phyloP scores from a whole-genome alignment of 1,140 invertebrate species.

The Propsilocerus akamusi region DNA sequence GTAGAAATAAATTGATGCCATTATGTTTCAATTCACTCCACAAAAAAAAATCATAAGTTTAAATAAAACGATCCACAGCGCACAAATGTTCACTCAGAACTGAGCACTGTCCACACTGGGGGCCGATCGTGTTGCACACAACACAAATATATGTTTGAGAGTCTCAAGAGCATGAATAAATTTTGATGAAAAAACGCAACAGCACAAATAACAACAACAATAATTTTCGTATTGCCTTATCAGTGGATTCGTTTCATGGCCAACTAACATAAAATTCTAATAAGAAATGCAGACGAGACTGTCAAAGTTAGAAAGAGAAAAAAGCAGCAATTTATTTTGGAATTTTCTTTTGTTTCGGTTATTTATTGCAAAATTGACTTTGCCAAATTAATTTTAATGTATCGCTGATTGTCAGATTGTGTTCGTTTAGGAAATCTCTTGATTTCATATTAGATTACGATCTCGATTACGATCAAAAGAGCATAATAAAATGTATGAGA shows the following conservation, averaged over 20 bases:
- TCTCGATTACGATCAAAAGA: neutral
- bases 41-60: neutral
- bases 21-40: too few species aligned
- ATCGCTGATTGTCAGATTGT: neutral
- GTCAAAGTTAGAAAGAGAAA: neutral
- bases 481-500: neutral
- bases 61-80: neutral
- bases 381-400: neutral
- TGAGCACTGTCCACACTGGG: too few species aligned
- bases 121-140: too few species aligned
- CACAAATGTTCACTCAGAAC: neutral
- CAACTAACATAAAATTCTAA: too few species aligned
- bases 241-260: neutral
- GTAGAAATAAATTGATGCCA: neutral
- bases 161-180: neutral
- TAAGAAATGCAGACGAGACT: neutral
- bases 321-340: neutral
- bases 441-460: neutral
- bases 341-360: neutral
- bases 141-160: too few species aligned
- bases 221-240: neutral
- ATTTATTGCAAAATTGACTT: too few species aligned
- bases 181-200: neutral
- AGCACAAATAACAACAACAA: neutral
- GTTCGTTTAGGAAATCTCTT: neutral